Evolutionary conservation across 2,888 invertebrate species (phyloP), one percentile per base, ranked within the genome.

Genomic region (Agriopis marginaria): DNA sequence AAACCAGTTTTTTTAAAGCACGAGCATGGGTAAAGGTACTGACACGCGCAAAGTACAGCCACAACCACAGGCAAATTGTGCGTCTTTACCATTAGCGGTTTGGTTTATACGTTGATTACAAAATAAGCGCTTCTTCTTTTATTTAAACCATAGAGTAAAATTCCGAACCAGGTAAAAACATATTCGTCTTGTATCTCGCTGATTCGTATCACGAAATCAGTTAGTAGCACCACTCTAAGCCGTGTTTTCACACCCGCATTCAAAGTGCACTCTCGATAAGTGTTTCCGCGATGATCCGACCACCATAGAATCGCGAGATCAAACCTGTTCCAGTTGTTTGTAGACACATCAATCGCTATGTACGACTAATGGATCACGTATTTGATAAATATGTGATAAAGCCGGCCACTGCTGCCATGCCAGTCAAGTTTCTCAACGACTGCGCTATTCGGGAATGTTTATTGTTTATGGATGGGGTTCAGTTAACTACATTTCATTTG

Each of bases 331-430:
- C 54, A 62, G 50, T 71, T 71, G 71, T 74, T 71, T 73, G 74
- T 72, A 63, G 49, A 70, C 64, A 72, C 51, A 68, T 58, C 68
- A 66, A 58, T 58, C 59, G 66, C 64, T 45, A 61, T 68, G 74
- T 66, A 23, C 66, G 65, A 53, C 72, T 76, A 76, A 76, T 76
- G 73, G 76, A 73, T 75, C 68, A 66, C 66, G 69, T 73, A 71
- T 74, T 74, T 75, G 75, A 76, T 75, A 72, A n/a, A 75, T 68
- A 65, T 66, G 54, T 55, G 69, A 45, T 67, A 32, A 5, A 67
- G 62, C 54, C 62, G 63, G 42, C 40, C 50, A 56, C 40, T 49
- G 3, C 32, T 32, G 32, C 32, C 32, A 0, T 23, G 62, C 45
- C 51, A 56, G 45, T 61, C 60, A 50, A 42, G 55, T 71, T 71